phyloP scores from a whole-genome alignment of 1,140 invertebrate genomes.

The Mylabris phalerata region DNA sequence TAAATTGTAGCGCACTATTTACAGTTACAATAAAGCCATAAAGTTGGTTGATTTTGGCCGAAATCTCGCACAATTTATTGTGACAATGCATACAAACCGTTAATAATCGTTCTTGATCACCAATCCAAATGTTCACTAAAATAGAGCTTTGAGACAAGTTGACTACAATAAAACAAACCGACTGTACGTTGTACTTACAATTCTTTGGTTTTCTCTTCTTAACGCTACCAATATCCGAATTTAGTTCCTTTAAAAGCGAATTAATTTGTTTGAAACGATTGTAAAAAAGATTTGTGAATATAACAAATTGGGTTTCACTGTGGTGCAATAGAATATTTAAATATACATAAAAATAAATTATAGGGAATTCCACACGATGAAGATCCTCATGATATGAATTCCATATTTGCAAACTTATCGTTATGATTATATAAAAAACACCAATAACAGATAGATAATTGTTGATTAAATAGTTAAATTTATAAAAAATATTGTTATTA shows the following conservation, averaged over 20 bases:
- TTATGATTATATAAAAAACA: background rate
- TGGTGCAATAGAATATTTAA: background rate
- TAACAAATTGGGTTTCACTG: constrained; percentile 2
- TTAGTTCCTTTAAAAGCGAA: background rate
- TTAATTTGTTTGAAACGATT: background rate
- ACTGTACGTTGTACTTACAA: too few species aligned
- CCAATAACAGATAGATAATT: background rate
- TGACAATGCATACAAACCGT: background rate
- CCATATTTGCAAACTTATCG: constrained; percentile 1
- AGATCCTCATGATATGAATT: background rate
- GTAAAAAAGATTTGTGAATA: background rate
- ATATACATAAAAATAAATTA: background rate
- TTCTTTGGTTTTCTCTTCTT: background rate
- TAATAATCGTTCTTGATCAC: background rate
- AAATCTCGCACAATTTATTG: constrained; percentile 5
- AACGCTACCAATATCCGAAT: background rate
- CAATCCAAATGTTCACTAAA: too few species aligned
- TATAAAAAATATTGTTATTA: background rate
- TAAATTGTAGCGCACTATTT: constrained; percentile 3
- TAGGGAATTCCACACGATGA: background rate
- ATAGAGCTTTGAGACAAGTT: too few species aligned
- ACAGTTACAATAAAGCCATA: constrained; percentile 5
- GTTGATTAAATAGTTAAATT: background rate
- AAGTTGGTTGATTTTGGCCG: background rate
- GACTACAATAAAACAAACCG: too few species aligned